Percentiles rank a stretch among this genome's conserved stretches.
phyloP scores from a whole-genome alignment of 2,888 invertebrate species.

The Seira musarum region DNA sequence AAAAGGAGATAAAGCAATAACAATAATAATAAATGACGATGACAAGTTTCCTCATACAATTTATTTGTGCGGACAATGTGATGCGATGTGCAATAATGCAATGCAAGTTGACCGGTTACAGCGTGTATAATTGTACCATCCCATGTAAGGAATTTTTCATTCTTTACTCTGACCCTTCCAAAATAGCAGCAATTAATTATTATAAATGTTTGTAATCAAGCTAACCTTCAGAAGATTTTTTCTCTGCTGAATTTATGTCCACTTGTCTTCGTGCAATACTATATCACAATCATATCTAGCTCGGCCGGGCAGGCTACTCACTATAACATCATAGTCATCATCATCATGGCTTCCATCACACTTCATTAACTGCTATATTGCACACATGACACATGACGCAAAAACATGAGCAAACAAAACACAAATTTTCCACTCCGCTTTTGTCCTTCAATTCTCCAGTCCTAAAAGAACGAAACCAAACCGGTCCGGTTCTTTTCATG shows the following conservation, averaged over 20 bases:
- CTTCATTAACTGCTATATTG: background rate
- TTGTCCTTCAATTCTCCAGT: background rate
- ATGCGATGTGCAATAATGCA: slow-evolving; percentile 7
- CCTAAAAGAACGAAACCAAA: no score
- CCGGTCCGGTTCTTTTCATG: slow-evolving; percentile 8
- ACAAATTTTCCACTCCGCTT: background rate
- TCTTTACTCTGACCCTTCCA: background rate
- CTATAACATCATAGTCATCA: no score
- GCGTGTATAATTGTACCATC: background rate
- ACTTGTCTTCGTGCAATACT: background rate
- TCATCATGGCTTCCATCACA: background rate
- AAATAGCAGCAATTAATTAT: background rate
- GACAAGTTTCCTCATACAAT: slow-evolving; percentile 32
- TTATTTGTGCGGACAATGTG: slow-evolving; percentile 5
- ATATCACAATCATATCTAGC: background rate
- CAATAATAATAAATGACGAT: slow-evolving; percentile 13
- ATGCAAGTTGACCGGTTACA: no score
- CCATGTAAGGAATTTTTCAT: background rate
- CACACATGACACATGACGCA: background rate
- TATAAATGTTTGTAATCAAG: background rate
- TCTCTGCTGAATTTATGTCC: background rate
- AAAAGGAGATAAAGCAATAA: slow-evolving; percentile 21
- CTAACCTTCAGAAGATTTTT: background rate
- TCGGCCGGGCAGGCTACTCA: no score
- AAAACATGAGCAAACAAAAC: background rate